These are phyloP conservation scores for Trichosurus vulpecula DNA, from an alignment of 2,797 vertebrate genomes.

Conservation along the genomic window DNA sequence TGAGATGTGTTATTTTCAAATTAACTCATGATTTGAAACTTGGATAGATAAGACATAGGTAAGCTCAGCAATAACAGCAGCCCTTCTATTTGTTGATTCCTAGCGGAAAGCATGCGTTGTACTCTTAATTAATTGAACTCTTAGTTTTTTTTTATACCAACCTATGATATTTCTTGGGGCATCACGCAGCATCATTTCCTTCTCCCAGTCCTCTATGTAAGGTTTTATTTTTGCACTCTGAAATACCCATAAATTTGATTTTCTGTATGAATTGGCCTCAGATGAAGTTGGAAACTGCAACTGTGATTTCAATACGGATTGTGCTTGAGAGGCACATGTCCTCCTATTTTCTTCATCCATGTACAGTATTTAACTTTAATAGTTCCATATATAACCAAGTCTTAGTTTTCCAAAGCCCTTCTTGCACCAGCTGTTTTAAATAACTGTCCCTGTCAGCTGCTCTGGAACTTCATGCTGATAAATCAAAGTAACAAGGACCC, in stretches of 20 bases:
- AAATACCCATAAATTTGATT: conserved; percentile 56
- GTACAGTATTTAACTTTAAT: conserved; percentile 35
- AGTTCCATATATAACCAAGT: conserved; percentile 19
- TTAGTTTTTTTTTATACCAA: conserved; percentile 27
- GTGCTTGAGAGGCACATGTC: not conserved
- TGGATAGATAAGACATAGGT: not conserved
- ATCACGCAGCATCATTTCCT: conserved; percentile 44
- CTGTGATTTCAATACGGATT: conserved; percentile 15
- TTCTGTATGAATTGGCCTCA: conserved; percentile 56
- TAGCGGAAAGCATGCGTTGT: conserved; percentile 8
- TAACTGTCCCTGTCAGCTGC: conserved; percentile 27
- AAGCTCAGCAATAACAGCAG: not conserved
- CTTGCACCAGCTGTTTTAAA: conserved; percentile 29
- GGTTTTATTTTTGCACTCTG: conserved; percentile 33
- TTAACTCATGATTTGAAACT: not conserved
- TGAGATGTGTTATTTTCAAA: conserved; percentile 32
- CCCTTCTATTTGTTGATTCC: not conserved
- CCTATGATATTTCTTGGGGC: conserved; percentile 36
- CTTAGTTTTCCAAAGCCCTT: conserved; percentile 16
- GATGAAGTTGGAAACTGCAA: conserved; percentile 25
- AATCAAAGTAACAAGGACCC: conserved; percentile 11
- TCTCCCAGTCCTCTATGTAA: not conserved
- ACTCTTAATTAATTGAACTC: not conserved
- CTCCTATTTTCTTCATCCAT: conserved; percentile 27
- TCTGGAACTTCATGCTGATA: not conserved